Evolutionary conservation across 2,797 vertebrate genomes (phyloP).

Genomic region (Meda fulgida): DNA sequence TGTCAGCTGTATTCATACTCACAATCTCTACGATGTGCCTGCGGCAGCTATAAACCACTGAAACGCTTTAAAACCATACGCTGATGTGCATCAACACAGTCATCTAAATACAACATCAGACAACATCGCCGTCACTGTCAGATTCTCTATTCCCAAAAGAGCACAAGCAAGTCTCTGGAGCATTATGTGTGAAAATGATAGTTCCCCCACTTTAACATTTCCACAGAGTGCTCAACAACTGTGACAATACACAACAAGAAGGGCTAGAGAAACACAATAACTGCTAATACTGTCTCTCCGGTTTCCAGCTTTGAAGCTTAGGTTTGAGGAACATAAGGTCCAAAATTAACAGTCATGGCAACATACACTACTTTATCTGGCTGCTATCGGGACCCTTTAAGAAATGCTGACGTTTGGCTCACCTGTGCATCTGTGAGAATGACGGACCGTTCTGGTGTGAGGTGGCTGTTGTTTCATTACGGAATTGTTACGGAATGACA

Average conservation of each 20-base stretch:
- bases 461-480: not conserved
- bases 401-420: not conserved
- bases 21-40: slow-evolving; percentile 32
- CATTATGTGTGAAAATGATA: slow-evolving; percentile 45
- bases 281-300: not conserved
- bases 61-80: slow-evolving; percentile 42
- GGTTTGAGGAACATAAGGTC: slow-evolving; percentile 8
- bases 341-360: slow-evolving; percentile 32
- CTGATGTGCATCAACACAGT: slow-evolving; percentile 47
- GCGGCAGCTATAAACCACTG: slow-evolving; percentile 38
- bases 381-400: not conserved
- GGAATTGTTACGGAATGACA: not conserved
- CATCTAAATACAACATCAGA: slow-evolving; percentile 52
- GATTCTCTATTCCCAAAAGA: slow-evolving; percentile 48
- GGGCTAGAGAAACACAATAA: slow-evolving; percentile 27
- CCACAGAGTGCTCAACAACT: slow-evolving; percentile 38
- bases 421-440: not conserved
- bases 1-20: slow-evolving; percentile 51
- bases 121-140: slow-evolving; percentile 38
- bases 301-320: slow-evolving; percentile 7
- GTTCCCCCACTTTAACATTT: slow-evolving; percentile 49
- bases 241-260: slow-evolving; percentile 28
- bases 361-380: not conserved
- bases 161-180: slow-evolving; percentile 37
- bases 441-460: not conserved